These are phyloP conservation scores for Hippopotamus amphibius DNA, from an alignment of 2,113 vertebrate genomes.

Conservation along the genomic window DNA sequence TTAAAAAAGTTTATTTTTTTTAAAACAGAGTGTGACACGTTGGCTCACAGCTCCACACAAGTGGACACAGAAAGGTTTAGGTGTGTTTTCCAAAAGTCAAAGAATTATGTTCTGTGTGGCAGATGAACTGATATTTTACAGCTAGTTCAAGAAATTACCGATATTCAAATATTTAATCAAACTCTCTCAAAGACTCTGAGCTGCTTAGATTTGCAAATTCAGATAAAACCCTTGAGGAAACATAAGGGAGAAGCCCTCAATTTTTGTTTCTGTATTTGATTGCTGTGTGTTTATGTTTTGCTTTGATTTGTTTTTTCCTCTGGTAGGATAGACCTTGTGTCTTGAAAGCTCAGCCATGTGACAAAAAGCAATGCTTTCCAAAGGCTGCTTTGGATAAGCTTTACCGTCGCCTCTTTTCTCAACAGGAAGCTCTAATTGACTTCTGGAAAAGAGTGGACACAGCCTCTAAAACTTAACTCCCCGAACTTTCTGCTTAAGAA, in stretches of 20 bases:
- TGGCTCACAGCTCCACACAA: neutral
- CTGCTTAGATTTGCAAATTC: neutral
- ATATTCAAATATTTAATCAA: neutral
- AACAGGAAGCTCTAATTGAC: neutral
- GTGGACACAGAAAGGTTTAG: neutral
- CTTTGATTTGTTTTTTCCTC: neutral
- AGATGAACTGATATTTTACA: neutral
- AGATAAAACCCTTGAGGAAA: neutral
- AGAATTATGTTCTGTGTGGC: neutral
- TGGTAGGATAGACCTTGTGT: neutral
- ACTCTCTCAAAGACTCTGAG: neutral
- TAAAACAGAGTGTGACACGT: neutral
- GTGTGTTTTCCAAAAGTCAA: neutral
- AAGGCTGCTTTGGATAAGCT: neutral
- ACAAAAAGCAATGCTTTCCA: neutral
- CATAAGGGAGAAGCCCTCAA: accelerated
- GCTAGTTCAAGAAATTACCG: neutral
- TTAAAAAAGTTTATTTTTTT: neutral
- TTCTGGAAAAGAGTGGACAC: neutral
- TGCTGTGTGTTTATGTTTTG: neutral
- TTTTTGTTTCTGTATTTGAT: neutral
- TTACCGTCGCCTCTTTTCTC: neutral
- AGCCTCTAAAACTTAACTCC: neutral
- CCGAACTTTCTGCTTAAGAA: neutral
- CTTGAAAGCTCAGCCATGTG: neutral